Evolutionary conservation across 2,797 vertebrate species (phyloP).

Genomic region (Hafferia zeledoni): DNA sequence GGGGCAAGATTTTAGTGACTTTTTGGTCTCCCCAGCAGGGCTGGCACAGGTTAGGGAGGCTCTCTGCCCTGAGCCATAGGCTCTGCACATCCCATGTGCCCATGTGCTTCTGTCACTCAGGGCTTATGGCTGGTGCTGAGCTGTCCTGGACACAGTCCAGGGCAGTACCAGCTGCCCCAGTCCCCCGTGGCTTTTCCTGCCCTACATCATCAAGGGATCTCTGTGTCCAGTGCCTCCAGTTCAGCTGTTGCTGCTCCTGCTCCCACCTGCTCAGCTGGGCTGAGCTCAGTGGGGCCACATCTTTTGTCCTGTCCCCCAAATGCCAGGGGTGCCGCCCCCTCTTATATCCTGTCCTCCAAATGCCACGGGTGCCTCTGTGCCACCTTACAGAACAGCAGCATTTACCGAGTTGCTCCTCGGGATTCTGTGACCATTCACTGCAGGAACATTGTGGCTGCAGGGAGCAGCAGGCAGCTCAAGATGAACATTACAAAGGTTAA

Average conservation of each 20-base stretch:
- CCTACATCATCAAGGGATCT: fast-evolving
- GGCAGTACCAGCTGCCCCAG: neutral
- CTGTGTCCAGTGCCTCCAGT: neutral
- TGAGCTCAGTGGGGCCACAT: too few relatives aligned
- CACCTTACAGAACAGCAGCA: fast-evolving
- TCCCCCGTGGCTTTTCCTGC: neutral
- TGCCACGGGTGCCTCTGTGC: neutral
- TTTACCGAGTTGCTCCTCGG: fast-evolving
- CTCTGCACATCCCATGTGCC: neutral
- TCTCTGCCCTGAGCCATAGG: neutral
- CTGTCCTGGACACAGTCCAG: neutral
- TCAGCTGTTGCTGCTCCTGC: neutral
- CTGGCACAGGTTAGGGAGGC: neutral
- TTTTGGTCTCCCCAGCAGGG: fast-evolving
- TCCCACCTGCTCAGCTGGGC: neutral
- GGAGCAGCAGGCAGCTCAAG: neutral
- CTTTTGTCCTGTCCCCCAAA: too few relatives aligned
- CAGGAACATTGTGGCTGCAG: fast-evolving
- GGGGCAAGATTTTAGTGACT: fast-evolving
- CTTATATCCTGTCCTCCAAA: fast-evolving
- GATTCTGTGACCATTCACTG: fast-evolving
- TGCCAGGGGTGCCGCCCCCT: neutral
- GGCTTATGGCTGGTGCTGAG: neutral
- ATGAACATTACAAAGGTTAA: neutral
- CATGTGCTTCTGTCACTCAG: fast-evolving